phyloP scores from a whole-genome alignment of 1,140 invertebrate genomes.

The Aricia agestis region DNA sequence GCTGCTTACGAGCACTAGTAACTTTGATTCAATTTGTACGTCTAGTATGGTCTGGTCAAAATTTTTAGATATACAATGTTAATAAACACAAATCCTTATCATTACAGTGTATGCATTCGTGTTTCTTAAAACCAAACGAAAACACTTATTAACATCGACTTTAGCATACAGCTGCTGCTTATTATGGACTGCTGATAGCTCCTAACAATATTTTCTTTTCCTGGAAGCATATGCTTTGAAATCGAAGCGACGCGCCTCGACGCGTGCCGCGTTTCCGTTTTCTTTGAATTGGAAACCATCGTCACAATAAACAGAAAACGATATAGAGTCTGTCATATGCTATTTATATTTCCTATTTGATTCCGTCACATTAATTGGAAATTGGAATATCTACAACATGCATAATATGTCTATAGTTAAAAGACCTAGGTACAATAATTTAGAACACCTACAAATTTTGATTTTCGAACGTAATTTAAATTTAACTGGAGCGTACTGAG shows the following conservation, averaged over 20 bases:
- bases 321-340: neutral
- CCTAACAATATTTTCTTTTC: constrained; percentile 3
- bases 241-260: neutral
- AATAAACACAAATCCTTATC: too few relatives aligned
- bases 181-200: neutral
- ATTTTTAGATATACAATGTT: too few relatives aligned
- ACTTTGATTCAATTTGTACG: neutral
- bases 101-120: too few relatives aligned
- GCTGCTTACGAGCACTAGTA: neutral
- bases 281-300: neutral
- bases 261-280: neutral
- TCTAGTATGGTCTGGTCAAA: too few relatives aligned
- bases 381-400: too few relatives aligned
- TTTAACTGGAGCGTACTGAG: neutral
- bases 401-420: too few relatives aligned
- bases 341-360: too few relatives aligned
- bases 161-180: neutral
- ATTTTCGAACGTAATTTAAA: too few relatives aligned
- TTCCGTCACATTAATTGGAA: too few relatives aligned
- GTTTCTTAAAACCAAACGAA: too few relatives aligned
- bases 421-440: too few relatives aligned
- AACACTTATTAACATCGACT: neutral
- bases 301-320: neutral
- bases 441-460: too few relatives aligned
- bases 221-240: neutral